These are phyloP conservation scores for Graphium colonna DNA, from an alignment of 2,888 invertebrate species.

Conservation along the genomic window DNA sequence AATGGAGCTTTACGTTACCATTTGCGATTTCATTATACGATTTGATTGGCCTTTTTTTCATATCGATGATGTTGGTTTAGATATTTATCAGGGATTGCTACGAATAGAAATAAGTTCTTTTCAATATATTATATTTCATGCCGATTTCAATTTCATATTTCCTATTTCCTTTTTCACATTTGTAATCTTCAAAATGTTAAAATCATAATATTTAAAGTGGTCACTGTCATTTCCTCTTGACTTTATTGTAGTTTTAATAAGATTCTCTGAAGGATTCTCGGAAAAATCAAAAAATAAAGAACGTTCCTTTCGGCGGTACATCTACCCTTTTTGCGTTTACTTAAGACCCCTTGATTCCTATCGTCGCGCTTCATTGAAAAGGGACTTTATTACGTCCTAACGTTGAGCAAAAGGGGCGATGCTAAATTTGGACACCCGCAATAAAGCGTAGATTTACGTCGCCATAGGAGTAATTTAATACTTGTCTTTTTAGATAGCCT, in stretches of 20 bases:
- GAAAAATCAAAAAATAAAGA: background rate
- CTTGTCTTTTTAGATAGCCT: constrained; percentile 6
- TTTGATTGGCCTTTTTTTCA: too few relatives aligned
- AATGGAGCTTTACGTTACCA: too few relatives aligned
- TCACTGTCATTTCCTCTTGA: too few relatives aligned
- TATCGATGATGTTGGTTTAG: too few relatives aligned
- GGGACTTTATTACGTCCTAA: constrained; percentile 9
- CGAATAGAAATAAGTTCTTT: too few relatives aligned
- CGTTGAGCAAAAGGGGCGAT: background rate
- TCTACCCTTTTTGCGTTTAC: background rate
- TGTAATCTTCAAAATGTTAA: background rate
- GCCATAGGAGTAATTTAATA: constrained; percentile 4
- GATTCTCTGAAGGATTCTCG: too few relatives aligned
- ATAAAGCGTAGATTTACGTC: constrained; percentile 5
- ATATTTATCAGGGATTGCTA: too few relatives aligned
- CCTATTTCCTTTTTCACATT: background rate
- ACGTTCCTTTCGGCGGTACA: background rate
- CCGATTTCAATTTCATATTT: too few relatives aligned
- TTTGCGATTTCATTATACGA: too few relatives aligned
- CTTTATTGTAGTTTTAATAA: too few relatives aligned
- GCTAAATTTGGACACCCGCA: constrained; percentile 4
- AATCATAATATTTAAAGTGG: too few relatives aligned
- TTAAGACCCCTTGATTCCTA: constrained; percentile 3
- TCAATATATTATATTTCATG: too few relatives aligned
- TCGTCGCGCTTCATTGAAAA: constrained; percentile 16